Percentiles rank a stretch among this genome's conserved stretches.
These are phyloP conservation scores for Eolophus roseicapilla DNA, from an alignment of 2,113 vertebrate species.

Conservation along the genomic window DNA sequence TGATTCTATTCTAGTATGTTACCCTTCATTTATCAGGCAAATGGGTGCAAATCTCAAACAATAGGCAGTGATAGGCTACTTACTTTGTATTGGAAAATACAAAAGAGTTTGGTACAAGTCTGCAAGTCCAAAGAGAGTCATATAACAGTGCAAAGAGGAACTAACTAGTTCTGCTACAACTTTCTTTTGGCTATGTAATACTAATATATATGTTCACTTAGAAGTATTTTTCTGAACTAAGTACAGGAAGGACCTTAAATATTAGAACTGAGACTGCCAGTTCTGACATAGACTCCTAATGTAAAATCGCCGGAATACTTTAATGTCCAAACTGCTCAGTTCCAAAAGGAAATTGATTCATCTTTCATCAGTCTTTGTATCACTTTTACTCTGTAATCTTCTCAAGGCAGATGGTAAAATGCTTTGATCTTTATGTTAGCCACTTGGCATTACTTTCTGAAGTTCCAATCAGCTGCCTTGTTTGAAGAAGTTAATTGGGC, in stretches of 20 bases:
- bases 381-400: neutral
- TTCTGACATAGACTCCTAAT: neutral
- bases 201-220: neutral
- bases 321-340: neutral
- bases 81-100: neutral
- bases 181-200: neutral
- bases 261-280: neutral
- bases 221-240: neutral
- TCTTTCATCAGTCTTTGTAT: neutral
- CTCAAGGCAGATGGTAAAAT: neutral
- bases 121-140: neutral
- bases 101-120: neutral
- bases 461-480: neutral
- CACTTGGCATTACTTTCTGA: neutral
- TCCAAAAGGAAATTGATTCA: neutral
- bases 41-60: neutral
- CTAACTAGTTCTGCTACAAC: neutral
- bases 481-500: neutral
- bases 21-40: neutral
- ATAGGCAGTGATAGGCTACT: neutral
- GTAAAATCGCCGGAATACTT: neutral
- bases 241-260: neutral
- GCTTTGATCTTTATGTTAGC: neutral
- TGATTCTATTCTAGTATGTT: neutral
- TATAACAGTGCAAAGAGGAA: neutral